Base-by-base conservation (phyloP, 2,888 invertebrate species). In the Thymelicus acteon region DNA sequence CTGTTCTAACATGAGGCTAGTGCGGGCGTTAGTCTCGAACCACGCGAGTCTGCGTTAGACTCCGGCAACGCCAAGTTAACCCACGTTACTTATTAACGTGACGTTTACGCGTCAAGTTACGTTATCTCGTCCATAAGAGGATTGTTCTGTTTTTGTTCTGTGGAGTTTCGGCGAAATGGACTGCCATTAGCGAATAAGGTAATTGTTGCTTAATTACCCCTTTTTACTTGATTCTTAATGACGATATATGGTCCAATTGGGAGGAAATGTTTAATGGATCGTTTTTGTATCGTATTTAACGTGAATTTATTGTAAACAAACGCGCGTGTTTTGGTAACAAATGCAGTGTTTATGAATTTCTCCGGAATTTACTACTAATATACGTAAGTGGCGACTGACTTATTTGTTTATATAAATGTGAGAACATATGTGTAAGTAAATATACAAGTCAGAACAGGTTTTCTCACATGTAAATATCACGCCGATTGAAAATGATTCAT, bases 121-220 rank as follows among this genome's bases (percentile, higher is more conserved):
- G 78, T 81, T 86, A 82, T 79, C 78, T 78, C 83, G 82, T 83
- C 84, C 83, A 10, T 57, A 24, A 82, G 77, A 48, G 72, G 77
- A 77, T 80, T 79, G 73, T 70, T 66, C 69, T 68, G 73, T 73
- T 79, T 80, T 77, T 79, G 80, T 79, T 78, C 73, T 37, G 78
- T 81, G 79, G 80, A 75, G 79, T 75, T 77, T 71, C 44, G 73
- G 79, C 81, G 83, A 83, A 85, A 92, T 92, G 92, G 90, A 89
- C 85, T 90, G 85, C 82, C 85, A 87, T 88, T 92, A 88, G 78
- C 80, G 81, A 79, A 78, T 79, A 82, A 88, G 89, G 92, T 91
- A 78, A 90, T 83, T 77, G 72, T 80, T 77, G 81, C 80, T 80
- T 80, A 72, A 76, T 80, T 78, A 82, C 81, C 80, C 68, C 74